Base-by-base conservation (phyloP, 2,888 invertebrate genomes). In the Ormyrus thymus region DNA sequence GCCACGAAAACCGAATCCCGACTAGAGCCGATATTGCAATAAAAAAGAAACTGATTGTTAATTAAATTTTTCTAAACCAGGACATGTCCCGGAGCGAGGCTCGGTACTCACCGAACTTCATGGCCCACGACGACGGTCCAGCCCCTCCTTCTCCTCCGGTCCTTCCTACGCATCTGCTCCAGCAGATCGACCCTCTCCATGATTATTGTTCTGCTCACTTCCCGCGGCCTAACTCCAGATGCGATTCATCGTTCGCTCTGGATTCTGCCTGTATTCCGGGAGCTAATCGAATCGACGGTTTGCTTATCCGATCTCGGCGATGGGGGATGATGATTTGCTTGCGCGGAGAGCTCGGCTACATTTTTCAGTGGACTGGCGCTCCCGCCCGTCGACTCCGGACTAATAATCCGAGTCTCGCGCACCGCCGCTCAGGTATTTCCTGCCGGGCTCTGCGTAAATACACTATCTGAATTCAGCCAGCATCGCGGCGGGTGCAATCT, bases 51-150 rank as follows among this genome's bases (percentile, higher is more conserved):
- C 29, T 3, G 29, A 29, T 29, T 50, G 43, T 76, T 76, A 76
- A 76, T 70, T 62, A 64, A 69, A 56, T 48, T 64, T 69, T 56
- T 50, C 15, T 4, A 50, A 70, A 11, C 29, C 29, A 29, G 29
- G 29, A 29, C 29, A 29, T n/a, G n/a, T n/a, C n/a, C 46, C 48
- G 51, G 7, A 11, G n/a, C 2, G n/a, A 8, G 46, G 50, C n/a
- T 70, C 29, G 7, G 2, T 55, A 76, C 89, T 92, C 90, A 94
- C 95, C 94, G 93, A 86, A 94, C 91, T 92, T 95, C 95, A 83
- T 94, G 94, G 83, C 95, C 95, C 78, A 95, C 93, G 46, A 93
- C 92, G 66, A 95, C 95, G 6, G 95, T 95, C 95, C 95, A 95
- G 61, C 95, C 95, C 66, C 95, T 91, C 65, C 93, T 91, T 76